Evolutionary conservation across 2,113 vertebrate genomes (phyloP).

Genomic region (Empidonax traillii): DNA sequence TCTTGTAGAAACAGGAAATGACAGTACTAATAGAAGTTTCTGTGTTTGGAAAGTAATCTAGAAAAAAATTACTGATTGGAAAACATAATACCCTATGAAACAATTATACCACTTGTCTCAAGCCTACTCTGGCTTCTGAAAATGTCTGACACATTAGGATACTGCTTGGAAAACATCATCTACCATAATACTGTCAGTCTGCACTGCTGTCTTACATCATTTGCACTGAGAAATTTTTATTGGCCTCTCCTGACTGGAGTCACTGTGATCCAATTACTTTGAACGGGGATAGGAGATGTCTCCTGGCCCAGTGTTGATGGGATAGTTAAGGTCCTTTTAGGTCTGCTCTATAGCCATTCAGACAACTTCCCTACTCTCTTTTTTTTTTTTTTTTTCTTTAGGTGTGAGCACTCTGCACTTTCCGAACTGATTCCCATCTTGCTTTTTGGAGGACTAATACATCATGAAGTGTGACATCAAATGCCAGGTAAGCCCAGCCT

Average conservation of each 20-base stretch:
- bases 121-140: background rate
- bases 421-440: background rate
- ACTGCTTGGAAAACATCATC: background rate
- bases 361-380: background rate
- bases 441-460: background rate
- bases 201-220: background rate
- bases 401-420: background rate
- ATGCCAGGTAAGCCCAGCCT: background rate
- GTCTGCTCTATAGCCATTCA: accelerated
- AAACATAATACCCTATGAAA: background rate
- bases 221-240: background rate
- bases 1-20: background rate
- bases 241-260: background rate
- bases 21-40: background rate
- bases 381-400: no score
- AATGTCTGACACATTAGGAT: background rate
- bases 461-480: background rate
- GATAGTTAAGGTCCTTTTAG: background rate
- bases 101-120: background rate
- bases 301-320: background rate
- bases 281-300: background rate
- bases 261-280: background rate
- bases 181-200: no score
- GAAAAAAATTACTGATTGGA: background rate
- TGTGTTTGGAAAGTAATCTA: background rate